Conservation (phyloP, 2,888 invertebrate species). For the Epinotia demarniana region DNA sequence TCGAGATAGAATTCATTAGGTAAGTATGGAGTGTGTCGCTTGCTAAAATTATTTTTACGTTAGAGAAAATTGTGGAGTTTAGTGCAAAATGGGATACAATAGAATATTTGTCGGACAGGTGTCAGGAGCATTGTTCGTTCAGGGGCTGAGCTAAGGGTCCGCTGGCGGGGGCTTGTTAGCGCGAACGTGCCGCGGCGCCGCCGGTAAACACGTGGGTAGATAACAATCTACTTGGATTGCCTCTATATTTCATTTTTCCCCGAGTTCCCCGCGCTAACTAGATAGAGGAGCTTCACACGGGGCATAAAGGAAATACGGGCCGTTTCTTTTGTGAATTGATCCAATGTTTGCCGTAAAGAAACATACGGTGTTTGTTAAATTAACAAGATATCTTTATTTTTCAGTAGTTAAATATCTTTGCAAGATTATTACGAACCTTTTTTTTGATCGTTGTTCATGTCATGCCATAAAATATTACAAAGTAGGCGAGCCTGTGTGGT, state of each 20-base stretch:
- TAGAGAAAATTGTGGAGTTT: conserved; percentile 10
- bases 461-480: neutral
- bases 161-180: conserved; percentile 74
- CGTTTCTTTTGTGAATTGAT: conserved; percentile 65
- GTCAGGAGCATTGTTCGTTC: conserved; percentile 73
- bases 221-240: conserved; percentile 85
- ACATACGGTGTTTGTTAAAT: conserved; percentile 48
- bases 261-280: conserved; percentile 79
- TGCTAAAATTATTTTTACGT: neutral
- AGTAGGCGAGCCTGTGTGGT: neutral
- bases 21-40: neutral
- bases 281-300: conserved; percentile 72
- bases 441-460: neutral
- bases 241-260: conserved; percentile 85
- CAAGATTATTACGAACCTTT: neutral
- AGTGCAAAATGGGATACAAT: conserved; percentile 25
- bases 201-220: conserved; percentile 84
- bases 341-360: conserved; percentile 52
- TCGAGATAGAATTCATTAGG: conserved; percentile 11
- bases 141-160: conserved; percentile 67
- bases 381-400: conserved; percentile 35
- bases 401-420: neutral
- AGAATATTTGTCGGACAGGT: conserved; percentile 68
- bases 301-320: conserved; percentile 78
- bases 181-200: conserved; percentile 79